A percentile compares a stretch with the other conserved stretches of the same genome.
Evolutionary conservation across 2,888 invertebrate genomes (phyloP).

Genomic region (Linnaemya tessellans): DNA sequence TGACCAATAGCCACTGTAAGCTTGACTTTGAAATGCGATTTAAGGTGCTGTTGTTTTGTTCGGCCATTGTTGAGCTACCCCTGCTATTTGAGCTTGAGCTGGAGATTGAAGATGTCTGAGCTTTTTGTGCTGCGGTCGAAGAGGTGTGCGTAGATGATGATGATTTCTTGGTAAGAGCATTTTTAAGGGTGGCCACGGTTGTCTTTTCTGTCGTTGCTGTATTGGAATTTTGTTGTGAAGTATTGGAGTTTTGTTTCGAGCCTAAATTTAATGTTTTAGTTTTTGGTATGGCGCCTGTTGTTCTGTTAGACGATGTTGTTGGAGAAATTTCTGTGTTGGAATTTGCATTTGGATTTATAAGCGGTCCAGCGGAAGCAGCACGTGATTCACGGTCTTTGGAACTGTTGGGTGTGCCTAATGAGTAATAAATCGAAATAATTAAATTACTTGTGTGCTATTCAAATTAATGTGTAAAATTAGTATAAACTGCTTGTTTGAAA

Average conservation of each 20-base stretch:
- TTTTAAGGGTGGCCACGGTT: slow-evolving; percentile 71
- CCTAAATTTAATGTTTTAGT: slow-evolving; percentile 76
- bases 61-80: slow-evolving; percentile 75
- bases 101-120: slow-evolving; percentile 75
- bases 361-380: slow-evolving; percentile 78
- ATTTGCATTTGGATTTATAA: slow-evolving; percentile 70
- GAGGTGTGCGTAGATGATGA: slow-evolving; percentile 20
- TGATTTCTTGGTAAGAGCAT: slow-evolving; percentile 76
- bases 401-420: slow-evolving; percentile 59
- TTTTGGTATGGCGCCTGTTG: slow-evolving; percentile 81
- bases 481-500: no score
- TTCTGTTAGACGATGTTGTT: slow-evolving; percentile 63
- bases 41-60: slow-evolving; percentile 76
- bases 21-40: slow-evolving; percentile 86
- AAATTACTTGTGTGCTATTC: no score
- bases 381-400: slow-evolving; percentile 79
- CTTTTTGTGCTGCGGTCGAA: slow-evolving; percentile 21
- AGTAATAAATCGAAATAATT: not conserved
- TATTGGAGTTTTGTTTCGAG: slow-evolving; percentile 73
- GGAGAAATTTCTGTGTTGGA: slow-evolving; percentile 65
- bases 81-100: slow-evolving; percentile 50
- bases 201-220: slow-evolving; percentile 65
- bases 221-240: slow-evolving; percentile 66
- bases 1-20: slow-evolving; percentile 87
- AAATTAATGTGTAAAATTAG: no score